phyloP scores from a whole-genome alignment of 2,888 invertebrate species.

The Himalopsyche anomala region DNA sequence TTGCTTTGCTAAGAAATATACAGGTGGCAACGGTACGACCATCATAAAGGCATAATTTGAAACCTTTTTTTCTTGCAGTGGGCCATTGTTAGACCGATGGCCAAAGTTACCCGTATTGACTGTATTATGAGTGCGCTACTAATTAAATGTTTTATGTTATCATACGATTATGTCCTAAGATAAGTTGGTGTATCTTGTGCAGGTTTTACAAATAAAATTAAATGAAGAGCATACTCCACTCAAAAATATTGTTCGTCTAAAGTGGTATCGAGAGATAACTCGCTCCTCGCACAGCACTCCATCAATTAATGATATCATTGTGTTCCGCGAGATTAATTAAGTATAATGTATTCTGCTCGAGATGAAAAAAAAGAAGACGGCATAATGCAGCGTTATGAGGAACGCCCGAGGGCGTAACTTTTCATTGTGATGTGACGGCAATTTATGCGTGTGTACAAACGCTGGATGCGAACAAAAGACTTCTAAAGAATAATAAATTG shows the following conservation, averaged over 20 bases:
- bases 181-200: too few relatives aligned
- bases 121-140: too few relatives aligned
- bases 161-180: too few relatives aligned
- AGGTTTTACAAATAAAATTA: neutral
- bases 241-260: neutral
- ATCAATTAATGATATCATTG: constrained; percentile 29
- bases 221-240: constrained; percentile 1
- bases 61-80: too few relatives aligned
- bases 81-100: too few relatives aligned
- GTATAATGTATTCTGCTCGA: constrained; percentile 16
- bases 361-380: constrained; percentile 3
- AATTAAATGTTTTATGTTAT: too few relatives aligned
- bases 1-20: too few relatives aligned
- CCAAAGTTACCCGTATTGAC: too few relatives aligned
- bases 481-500: constrained; percentile 9
- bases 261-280: constrained; percentile 13
- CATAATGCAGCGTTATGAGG: neutral
- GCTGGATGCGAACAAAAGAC: constrained; percentile 30
- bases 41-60: too few relatives aligned
- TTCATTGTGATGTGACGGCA: constrained; percentile 27
- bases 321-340: constrained; percentile 11
- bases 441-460: constrained; percentile 21
- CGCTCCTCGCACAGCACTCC: neutral
- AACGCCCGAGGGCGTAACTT: constrained; percentile 14
- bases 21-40: too few relatives aligned